A percentile compares a stretch with the other conserved stretches of the same genome.
These are phyloP conservation scores for Xestia rhomboidea DNA, from an alignment of 2,888 invertebrate genomes.

Conservation along the genomic window DNA sequence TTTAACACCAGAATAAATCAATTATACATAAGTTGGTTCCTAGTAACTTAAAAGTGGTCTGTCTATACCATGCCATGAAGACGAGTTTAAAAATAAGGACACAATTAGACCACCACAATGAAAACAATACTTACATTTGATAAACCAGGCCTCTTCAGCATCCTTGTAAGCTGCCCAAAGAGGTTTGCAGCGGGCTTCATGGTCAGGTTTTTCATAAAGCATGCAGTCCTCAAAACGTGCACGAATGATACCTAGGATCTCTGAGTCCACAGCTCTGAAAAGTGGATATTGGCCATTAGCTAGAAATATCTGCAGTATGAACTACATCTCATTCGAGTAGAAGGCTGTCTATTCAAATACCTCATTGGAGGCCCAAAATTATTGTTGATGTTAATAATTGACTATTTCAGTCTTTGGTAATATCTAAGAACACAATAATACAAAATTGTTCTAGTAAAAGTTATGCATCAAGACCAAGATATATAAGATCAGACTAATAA, in stretches of 20 bases:
- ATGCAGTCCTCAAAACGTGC: conserved; percentile 96
- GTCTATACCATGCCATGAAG: background rate
- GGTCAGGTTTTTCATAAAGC: conserved; percentile 93
- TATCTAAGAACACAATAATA: background rate
- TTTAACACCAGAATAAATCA: background rate
- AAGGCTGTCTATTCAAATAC: background rate
- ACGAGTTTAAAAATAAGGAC: background rate
- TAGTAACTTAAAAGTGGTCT: background rate
- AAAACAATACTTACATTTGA: conserved; percentile 94
- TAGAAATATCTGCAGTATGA: background rate
- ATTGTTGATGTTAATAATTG: background rate
- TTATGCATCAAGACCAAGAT: background rate
- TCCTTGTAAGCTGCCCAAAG: conserved; percentile 93
- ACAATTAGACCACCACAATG: background rate
- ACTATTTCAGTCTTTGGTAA: background rate
- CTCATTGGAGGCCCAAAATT: background rate
- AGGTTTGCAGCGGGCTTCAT: conserved; percentile 92
- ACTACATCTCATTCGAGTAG: background rate
- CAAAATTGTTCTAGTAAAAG: background rate
- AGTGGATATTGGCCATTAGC: background rate
- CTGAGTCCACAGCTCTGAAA: conserved; percentile 94
- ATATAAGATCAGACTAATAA: conserved; percentile 4
- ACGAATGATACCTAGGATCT: conserved; percentile 95
- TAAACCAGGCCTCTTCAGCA: conserved; percentile 96
- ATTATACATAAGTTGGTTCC: background rate